Percentiles rank a stretch among this genome's conserved stretches.
These are phyloP conservation scores for Limnephilus auricula DNA, from an alignment of 2,888 invertebrate species.

Conservation along the genomic window DNA sequence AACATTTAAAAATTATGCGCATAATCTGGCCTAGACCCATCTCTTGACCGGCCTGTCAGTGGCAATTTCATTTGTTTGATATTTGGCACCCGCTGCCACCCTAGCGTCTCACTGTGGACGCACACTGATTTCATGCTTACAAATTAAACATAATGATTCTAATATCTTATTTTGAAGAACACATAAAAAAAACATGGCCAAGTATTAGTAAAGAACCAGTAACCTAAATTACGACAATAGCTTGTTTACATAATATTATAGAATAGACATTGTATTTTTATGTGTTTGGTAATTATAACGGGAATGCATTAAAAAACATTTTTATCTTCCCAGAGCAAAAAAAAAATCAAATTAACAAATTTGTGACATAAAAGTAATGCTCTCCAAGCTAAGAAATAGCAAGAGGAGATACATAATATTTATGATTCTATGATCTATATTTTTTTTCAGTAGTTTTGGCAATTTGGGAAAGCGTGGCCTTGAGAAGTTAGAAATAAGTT, in stretches of 20 bases:
- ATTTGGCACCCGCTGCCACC: no score
- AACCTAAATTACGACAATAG: not conserved
- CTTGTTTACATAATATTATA: not conserved
- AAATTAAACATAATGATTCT: not conserved
- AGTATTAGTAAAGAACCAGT: not conserved
- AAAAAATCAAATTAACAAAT: not conserved
- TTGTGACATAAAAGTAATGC: not conserved
- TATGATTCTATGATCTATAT: not conserved
- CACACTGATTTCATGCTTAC: not conserved
- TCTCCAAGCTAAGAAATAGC: not conserved
- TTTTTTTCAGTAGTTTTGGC: not conserved
- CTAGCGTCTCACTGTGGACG: no score
- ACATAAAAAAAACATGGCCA: not conserved
- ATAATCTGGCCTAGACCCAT: no score
- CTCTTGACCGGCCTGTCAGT: no score
- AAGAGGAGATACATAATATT: not conserved
- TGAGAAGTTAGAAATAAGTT: slow-evolving; percentile 43
- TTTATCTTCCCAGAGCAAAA: slow-evolving; percentile 10
- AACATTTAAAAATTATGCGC: no score
- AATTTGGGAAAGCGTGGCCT: slow-evolving; percentile 43
- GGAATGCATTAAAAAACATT: not conserved
- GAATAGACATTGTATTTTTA: not conserved
- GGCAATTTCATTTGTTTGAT: no score
- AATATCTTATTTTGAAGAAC: not conserved
- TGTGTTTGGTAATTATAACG: not conserved